Evolutionary conservation across 2,113 vertebrate genomes (phyloP).

Genomic region (Casuarius casuarius): DNA sequence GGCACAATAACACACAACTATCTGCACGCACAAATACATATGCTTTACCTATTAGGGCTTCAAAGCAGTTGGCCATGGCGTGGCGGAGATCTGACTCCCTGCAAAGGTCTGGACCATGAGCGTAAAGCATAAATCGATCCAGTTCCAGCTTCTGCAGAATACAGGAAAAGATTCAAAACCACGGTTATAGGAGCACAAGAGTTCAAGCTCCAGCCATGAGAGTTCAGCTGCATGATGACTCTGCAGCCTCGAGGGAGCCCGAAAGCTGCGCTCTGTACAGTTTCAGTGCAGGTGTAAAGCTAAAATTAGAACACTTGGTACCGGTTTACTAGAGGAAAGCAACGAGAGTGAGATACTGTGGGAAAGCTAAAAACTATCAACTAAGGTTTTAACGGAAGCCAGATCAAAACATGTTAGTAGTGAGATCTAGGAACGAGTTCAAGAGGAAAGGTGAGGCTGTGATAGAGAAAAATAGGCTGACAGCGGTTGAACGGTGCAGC

Average conservation of each 20-base stretch:
- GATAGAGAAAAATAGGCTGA: neutral
- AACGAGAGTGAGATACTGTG: neutral
- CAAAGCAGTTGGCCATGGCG: constrained; percentile 99
- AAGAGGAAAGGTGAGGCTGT: neutral
- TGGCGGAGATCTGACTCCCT: constrained; percentile 97
- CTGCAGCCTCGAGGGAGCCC: neutral
- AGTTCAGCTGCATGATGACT: neutral
- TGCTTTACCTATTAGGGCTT: constrained; percentile 93
- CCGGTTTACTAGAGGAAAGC: neutral
- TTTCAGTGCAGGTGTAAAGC: neutral
- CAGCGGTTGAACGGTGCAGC: neutral
- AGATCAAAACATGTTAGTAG: neutral
- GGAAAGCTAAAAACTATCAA: neutral
- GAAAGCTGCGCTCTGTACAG: neutral
- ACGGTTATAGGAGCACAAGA: neutral
- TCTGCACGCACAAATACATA: neutral
- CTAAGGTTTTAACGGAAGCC: neutral
- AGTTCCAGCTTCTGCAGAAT: constrained; percentile 92
- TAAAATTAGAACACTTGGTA: neutral
- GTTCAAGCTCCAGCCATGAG: neutral
- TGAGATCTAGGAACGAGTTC: neutral
- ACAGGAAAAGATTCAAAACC: neutral
- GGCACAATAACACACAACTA: neutral
- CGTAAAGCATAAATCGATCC: constrained; percentile 98
- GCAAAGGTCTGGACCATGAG: constrained; percentile 97